Evolutionary conservation across 2,113 vertebrate species (phyloP).

Genomic region (Ondatra zibethicus): DNA sequence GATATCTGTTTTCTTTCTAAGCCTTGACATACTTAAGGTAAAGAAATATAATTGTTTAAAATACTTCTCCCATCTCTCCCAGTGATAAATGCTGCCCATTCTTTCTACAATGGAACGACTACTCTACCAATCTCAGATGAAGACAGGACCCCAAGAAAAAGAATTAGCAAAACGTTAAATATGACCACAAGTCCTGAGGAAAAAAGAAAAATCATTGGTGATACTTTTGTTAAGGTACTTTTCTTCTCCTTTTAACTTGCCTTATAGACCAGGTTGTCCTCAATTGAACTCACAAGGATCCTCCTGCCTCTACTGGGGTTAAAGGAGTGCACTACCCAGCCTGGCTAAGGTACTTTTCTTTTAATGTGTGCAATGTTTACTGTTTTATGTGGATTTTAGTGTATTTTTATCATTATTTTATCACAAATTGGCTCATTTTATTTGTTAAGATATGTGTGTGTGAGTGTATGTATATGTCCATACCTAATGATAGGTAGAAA

Average conservation of each 20-base stretch:
- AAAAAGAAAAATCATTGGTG: conserved; percentile 99
- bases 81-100: conserved; percentile 99
- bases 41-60: conserved; percentile 43
- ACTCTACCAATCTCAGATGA: conserved; percentile 99
- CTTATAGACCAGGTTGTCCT: not conserved
- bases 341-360: conserved; percentile 88
- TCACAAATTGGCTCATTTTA: not conserved
- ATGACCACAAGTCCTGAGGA: conserved; percentile 99
- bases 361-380: not conserved
- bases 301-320: not conserved
- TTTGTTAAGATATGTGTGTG: not conserved
- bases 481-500: not conserved
- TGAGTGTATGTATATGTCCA: not conserved
- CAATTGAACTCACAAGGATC: not conserved
- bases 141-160: conserved; percentile 97
- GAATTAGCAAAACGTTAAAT: conserved; percentile 99
- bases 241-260: not conserved
- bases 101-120: conserved; percentile 99
- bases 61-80: not conserved
- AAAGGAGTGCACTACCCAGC: not conserved
- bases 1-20: conserved; percentile 19
- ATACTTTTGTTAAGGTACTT: conserved; percentile 98
- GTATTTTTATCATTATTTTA: not conserved
- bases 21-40: not conserved
- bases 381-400: not conserved